Evolutionary conservation across 1,140 invertebrate genomes (phyloP), one percentile per base, ranked within the genome.

Genomic region (Tetramorium simillimum): DNA sequence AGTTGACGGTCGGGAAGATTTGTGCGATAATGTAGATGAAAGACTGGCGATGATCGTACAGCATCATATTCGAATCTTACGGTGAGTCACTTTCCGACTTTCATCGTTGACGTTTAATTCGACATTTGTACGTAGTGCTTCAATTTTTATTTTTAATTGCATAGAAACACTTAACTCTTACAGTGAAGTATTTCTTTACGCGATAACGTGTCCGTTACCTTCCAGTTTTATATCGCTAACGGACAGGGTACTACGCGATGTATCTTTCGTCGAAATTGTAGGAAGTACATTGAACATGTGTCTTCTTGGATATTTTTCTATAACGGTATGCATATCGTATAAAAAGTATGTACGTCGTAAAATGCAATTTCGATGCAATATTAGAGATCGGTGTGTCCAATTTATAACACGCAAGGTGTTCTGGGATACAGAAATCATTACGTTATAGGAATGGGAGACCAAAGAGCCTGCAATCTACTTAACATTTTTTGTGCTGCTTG

Each of bases 31-130:
- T 0, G 21, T 92, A 9, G 80, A 92, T 9, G 78, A 73, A 0
- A 92, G 89, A 85, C 76, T 94, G 1, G 86, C 91, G 18, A 80
- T 82, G 16, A 91, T 94, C 18, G 88, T 94, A 40, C 21, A 87
- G 5, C 89, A 89, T 18, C 93, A 95, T 65, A 86, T 93, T n/a
- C 77, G 69, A 76, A 65, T 91, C 33, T 16, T 93, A 28, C 85
- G 69, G 92, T 93, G 21, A 80, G 51, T 21, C 3, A 51, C 16
- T 75, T 2, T 14, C 43, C n/a, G 16, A 16, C 9, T 0, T 16
- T 12, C 2, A 43, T 16, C 2, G 0, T 62, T 21, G 3, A 3
- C 28, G 2, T 33, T 33, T 33, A 33, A 33, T 33, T 33, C 33
- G 33, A 33, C 33, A 33, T 33, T 3, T 76, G n/a, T 21, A 37